Conservation (phyloP, 2,797 vertebrate genomes). For the Artibeus lituratus region DNA sequence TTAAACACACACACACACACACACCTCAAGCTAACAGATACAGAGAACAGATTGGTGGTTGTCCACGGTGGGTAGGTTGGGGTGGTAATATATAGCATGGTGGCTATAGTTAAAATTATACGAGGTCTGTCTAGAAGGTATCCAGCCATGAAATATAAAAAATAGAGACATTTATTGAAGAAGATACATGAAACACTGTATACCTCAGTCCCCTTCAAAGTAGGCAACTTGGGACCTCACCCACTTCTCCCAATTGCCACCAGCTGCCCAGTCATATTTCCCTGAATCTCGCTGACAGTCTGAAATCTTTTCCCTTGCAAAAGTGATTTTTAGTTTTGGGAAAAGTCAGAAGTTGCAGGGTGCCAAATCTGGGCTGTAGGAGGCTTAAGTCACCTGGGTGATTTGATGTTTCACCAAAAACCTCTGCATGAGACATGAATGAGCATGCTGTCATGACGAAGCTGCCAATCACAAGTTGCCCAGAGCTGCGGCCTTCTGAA, state of each 20-base stretch:
- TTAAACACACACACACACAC: background rate
- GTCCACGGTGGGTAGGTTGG: background rate
- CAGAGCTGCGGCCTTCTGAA: background rate
- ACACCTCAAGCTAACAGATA: background rate
- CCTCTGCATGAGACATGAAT: background rate
- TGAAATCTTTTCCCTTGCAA: background rate
- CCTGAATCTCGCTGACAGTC: background rate
- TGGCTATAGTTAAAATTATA: too few species aligned
- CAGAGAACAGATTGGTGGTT: background rate
- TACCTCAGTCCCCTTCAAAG: background rate
- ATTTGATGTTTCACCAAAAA: background rate
- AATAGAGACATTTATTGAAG: too few species aligned
- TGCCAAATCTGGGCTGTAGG: background rate
- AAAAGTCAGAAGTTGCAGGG: background rate
- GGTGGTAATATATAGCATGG: too few species aligned
- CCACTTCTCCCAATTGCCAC: background rate
- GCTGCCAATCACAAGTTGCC: background rate
- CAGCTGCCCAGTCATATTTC: background rate
- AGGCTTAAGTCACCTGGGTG: background rate
- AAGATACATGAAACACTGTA: background rate
- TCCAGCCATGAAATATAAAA: too few species aligned
- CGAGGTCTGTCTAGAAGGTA: too few species aligned
- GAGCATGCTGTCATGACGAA: background rate
- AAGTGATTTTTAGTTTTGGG: background rate
- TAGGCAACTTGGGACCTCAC: background rate